Percentiles rank a stretch among this genome's conserved stretches.
Conservation (phyloP, 2,797 vertebrate genomes). For the Anniella stebbinsi region DNA sequence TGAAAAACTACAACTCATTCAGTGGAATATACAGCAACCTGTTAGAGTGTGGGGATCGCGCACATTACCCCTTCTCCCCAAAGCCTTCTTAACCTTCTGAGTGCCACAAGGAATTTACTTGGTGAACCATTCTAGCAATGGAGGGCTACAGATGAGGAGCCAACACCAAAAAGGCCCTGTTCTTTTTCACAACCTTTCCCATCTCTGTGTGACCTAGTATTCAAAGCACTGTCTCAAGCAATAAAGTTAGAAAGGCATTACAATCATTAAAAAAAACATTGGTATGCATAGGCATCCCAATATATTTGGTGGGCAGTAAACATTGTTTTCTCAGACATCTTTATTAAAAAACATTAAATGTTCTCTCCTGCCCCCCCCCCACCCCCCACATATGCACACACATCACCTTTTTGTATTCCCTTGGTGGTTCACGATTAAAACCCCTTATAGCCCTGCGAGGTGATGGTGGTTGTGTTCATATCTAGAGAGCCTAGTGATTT, state of each 20-base stretch:
- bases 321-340: not conserved
- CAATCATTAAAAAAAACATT: not conserved
- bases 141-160: not conserved
- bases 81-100: too few species aligned
- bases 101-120: not conserved
- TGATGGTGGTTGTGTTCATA: not conserved
- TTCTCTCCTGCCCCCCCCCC: too few species aligned
- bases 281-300: too few species aligned
- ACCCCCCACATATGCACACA: too few species aligned
- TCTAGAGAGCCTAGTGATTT: not conserved
- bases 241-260: not conserved
- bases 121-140: not conserved
- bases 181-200: too few species aligned
- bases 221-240: not conserved
- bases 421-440: not conserved
- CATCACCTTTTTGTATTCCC: not conserved
- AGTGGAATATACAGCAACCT: too few species aligned
- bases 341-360: not conserved
- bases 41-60: not conserved
- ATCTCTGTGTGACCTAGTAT: too few species aligned
- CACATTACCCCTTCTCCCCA: too few species aligned
- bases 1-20: too few species aligned
- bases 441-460: not conserved
- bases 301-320: not conserved
- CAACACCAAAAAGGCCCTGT: not conserved